These are phyloP conservation scores for Drosophila pectinifera DNA, from an alignment of 1,140 invertebrate species.

Conservation along the genomic window DNA sequence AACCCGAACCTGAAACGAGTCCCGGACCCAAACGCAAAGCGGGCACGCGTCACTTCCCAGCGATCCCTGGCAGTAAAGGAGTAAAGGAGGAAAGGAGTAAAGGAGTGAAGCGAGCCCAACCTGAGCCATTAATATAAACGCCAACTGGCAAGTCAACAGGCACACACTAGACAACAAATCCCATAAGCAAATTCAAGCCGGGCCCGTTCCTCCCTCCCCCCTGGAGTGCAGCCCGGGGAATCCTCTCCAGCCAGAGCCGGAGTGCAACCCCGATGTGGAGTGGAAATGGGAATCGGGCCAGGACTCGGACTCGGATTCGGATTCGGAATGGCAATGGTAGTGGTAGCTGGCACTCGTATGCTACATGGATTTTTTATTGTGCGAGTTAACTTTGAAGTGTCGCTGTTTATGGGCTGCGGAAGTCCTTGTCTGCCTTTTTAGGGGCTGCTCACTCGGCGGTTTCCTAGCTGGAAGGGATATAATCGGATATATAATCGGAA, in stretches of 20 bases:
- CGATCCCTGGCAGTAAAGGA: conserved; percentile 23
- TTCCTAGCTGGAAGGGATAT: background rate
- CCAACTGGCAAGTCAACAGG: conserved; percentile 77
- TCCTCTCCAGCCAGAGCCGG: background rate
- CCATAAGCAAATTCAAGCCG: conserved; percentile 61
- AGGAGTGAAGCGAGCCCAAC: conserved; percentile 15
- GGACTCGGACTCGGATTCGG: too few relatives aligned
- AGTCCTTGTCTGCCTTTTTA: conserved; percentile 29
- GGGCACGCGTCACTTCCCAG: conserved; percentile 51
- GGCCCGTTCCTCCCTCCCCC: background rate
- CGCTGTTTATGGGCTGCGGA: conserved; percentile 65
- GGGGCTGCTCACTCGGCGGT: background rate
- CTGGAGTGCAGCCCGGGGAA: background rate
- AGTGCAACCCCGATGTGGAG: conserved; percentile 60
- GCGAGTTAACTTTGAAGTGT: conserved; percentile 81
- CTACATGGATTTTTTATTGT: conserved; percentile 74
- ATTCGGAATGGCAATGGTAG: conserved; percentile 5
- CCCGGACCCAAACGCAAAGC: conserved; percentile 9
- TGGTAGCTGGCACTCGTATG: conserved; percentile 28
- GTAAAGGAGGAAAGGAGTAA: background rate
- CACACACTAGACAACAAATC: conserved; percentile 61
- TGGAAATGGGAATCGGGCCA: conserved; percentile 11
- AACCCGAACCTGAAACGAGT: background rate
- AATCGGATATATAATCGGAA: too few relatives aligned
- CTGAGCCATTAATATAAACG: conserved; percentile 73